These are phyloP conservation scores for Serranus cabrilla DNA, from an alignment of 2,797 vertebrate genomes.

Conservation along the genomic window DNA sequence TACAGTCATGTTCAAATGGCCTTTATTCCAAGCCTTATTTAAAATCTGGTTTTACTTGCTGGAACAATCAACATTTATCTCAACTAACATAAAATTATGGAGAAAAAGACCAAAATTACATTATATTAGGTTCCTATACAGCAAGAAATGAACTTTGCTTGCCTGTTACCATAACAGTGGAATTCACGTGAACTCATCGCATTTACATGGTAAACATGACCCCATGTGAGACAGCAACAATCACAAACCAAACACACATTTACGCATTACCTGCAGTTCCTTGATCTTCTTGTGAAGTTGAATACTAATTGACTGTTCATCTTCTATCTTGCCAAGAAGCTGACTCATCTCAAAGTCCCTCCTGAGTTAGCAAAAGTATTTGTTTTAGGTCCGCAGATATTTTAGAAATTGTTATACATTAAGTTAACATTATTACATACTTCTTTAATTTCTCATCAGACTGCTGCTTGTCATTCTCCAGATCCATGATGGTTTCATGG, in stretches of 20 bases:
- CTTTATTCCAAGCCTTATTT: neutral
- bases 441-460: constrained; percentile 91
- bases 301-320: constrained; percentile 83
- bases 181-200: too few relatives aligned
- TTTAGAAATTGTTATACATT: neutral
- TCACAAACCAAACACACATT: neutral
- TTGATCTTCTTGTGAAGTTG: constrained; percentile 85
- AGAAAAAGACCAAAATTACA: too few relatives aligned
- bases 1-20: neutral
- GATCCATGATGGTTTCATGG: constrained; percentile 88
- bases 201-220: too few relatives aligned
- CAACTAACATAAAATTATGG: too few relatives aligned
- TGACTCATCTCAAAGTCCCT: constrained; percentile 93
- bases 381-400: neutral
- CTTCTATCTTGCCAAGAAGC: constrained; percentile 88
- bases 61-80: too few relatives aligned
- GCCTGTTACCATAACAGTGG: too few relatives aligned
- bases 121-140: too few relatives aligned
- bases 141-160: neutral
- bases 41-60: neutral
- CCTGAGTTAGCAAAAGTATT: constrained; percentile 68
- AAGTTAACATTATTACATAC: constrained; percentile 60
- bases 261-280: constrained; percentile 86
- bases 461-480: constrained; percentile 91
- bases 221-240: neutral